phyloP scores from a whole-genome alignment of 1,140 invertebrate species.

The Atta cephalotes region DNA sequence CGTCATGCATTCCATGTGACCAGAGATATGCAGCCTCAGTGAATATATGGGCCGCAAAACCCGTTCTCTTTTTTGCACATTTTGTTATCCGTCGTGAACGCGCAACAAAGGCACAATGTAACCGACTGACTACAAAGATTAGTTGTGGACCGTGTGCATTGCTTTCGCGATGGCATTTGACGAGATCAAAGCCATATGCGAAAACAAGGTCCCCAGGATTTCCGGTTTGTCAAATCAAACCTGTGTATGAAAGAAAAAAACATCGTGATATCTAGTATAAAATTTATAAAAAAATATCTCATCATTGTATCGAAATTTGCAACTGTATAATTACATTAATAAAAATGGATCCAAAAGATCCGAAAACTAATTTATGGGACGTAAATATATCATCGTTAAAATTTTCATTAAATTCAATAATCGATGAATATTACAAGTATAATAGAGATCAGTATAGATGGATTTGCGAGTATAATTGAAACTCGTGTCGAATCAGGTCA shows the following conservation, averaged over 20 bases:
- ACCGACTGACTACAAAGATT: conserved; percentile 52
- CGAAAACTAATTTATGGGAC: background rate
- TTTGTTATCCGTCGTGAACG: conserved; percentile 39
- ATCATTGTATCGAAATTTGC: background rate
- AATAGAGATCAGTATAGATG: background rate
- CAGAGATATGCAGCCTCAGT: conserved; percentile 35
- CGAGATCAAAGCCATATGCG: conserved; percentile 48
- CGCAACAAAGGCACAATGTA: conserved; percentile 27
- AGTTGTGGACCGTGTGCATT: conserved; percentile 16
- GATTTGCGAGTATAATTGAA: background rate
- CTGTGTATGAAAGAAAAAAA: background rate
- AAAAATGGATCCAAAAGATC: background rate
- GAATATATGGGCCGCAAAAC: conserved; percentile 51
- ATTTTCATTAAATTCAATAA: background rate
- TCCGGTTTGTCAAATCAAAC: conserved; percentile 16
- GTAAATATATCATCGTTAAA: background rate
- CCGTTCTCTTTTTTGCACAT: conserved; percentile 22
- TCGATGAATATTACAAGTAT: background rate
- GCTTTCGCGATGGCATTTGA: conserved; percentile 47
- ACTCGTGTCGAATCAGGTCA: background rate
- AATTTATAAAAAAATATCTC: background rate
- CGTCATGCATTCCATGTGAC: conserved; percentile 11
- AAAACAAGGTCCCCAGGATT: conserved; percentile 14
- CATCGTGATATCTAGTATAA: background rate
- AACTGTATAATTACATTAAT: background rate